Base-by-base conservation (phyloP, 2,888 invertebrate species). In the Pheosia tremula region DNA sequence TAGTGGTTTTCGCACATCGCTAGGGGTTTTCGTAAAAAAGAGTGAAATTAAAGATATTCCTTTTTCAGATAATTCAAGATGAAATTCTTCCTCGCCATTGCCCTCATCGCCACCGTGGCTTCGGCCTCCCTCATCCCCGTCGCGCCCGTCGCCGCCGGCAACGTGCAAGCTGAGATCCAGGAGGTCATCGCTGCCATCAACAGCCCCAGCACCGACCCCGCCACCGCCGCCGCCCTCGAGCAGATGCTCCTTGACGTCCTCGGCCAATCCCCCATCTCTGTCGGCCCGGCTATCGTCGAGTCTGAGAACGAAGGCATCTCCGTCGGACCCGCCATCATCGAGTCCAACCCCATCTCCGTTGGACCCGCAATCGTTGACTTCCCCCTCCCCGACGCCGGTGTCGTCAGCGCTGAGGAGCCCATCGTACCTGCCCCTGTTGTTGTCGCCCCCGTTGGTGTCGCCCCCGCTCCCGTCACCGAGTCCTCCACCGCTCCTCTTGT, bases 281-380 rank as follows among this genome's bases (percentile, higher is more conserved):
- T 60, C 2, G 72, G 67, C 6, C 71, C 63, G 50, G 63, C 66
- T 47, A 57, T 60, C 8, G 58, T 68, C 6, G 67, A 60, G 8
- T 9, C 67, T 6, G 66, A 57, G n/a, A 9, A 58, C 58, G 57
- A 68, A 38, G 73, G 73, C 65, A 64, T 70, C 64, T 13, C 67
- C 13, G 69, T 73, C 39, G 76, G 74, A 61, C 68, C 72, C 59
- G 76, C 71, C 0, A 56, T 77, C 58, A 49, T 74, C 50, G 72
- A 67, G 53, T 60, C 66, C 60, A 60, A 71, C 45, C 75, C 74
- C 24, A 66, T 78, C 58, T 49, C 72, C n/a, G 74, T 77, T 37
- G 82, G 79, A 41, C 76, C 81, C 58, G 76, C 77, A 6, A n/a
- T 79, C 49, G 54, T 77, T 47, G 75, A 74, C 64, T 71, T 69